Percentiles rank a stretch among this genome's conserved stretches.
Evolutionary conservation across 2,797 vertebrate species (phyloP).

Genomic region (Limnodromus scolopaceus): DNA sequence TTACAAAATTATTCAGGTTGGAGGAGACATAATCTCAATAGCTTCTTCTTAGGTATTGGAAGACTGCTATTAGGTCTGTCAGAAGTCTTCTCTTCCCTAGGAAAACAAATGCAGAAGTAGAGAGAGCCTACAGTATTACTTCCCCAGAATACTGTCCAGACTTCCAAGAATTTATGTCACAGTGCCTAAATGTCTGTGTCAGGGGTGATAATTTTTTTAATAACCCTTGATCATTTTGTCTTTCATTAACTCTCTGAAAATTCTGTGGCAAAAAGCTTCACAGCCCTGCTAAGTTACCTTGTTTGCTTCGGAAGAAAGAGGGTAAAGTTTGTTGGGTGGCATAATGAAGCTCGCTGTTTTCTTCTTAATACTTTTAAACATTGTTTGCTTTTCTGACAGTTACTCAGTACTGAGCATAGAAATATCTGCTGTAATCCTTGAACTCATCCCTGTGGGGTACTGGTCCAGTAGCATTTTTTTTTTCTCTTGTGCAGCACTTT

Average conservation of each 20-base stretch:
- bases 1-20: neutral
- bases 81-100: neutral
- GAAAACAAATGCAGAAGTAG: neutral
- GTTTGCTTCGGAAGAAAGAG: neutral
- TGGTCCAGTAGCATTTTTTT: neutral
- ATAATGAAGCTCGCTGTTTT: neutral
- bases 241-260: neutral
- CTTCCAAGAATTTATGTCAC: neutral
- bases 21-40: neutral
- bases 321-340: neutral
- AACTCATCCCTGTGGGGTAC: neutral
- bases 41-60: neutral
- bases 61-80: fast-evolving
- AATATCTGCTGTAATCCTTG: neutral
- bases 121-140: neutral
- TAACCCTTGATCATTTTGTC: neutral
- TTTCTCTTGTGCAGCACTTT: neutral
- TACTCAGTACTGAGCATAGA: neutral
- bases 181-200: neutral
- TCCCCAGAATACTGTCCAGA: neutral
- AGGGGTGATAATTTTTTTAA: neutral
- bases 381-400: neutral
- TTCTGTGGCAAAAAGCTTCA: neutral
- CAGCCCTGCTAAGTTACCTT: neutral
- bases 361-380: neutral